Evolutionary conservation across 2,113 vertebrate genomes (phyloP), one percentile per base, ranked within the genome.

Genomic region (Lamprologus lemairii): DNA sequence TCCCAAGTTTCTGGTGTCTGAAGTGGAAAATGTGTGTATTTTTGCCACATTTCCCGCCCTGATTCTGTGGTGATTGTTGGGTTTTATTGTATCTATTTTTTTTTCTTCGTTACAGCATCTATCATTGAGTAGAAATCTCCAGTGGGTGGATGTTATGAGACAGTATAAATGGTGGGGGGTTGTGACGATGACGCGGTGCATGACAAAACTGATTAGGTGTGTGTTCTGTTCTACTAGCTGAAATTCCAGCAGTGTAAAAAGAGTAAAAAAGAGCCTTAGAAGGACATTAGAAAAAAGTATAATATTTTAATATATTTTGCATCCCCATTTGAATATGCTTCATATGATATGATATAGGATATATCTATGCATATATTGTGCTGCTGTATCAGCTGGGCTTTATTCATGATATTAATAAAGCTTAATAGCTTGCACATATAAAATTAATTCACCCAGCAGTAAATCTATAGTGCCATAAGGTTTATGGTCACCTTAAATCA

Each of bases 101-200:
- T 10, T 37, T n/a, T 37, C 17, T 12, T 5, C 37, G 17, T 65
- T 35, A 12, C 33, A 37, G 31, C 60, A 65, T 37, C 60, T 37
- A n/a, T 65, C 33, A 65, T 65, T 65, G 33, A 65, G 33, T 65
- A 65, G 0, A 37, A 37, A 21, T 65, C 33, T 65, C 33, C 33
- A 65, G 33, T 35, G 60, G 5, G 6, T 37, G 33, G 10, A 37
- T 2, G 60, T 65, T 37, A 65, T 65, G 11, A 12, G 60, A n/a
- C 33, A 65, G 19, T 37, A 65, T 2, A 71, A 71, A 71, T 71
- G 65, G n/a, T 42, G 7, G 7, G 35, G 35, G 35, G n/a, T 71
- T 71, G 65, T 71, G n/a, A 71, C 21, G 0, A 71, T 42, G n/a
- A 16, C 0, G 0, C 5, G 1, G 19, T 40, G 35, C 65, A 71